Evolutionary conservation across 2,113 vertebrate species (phyloP).

Genomic region (Campylorhamphus procurvoides): DNA sequence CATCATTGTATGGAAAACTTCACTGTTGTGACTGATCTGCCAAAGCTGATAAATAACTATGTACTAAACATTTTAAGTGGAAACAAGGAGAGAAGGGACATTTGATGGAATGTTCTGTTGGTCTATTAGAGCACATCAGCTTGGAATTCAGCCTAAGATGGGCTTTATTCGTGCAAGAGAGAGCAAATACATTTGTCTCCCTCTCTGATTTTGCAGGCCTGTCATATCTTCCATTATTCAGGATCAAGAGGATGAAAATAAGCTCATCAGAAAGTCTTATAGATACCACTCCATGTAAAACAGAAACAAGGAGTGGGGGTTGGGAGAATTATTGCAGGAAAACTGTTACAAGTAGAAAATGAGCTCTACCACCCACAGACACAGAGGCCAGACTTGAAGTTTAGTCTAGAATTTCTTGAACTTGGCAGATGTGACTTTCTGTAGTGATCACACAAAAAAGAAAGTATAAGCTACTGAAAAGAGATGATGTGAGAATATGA

Average conservation of each 20-base stretch:
- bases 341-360: neutral
- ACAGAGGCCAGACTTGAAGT: neutral
- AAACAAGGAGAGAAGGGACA: neutral
- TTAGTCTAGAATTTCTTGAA: neutral
- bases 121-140: neutral
- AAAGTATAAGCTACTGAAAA: neutral
- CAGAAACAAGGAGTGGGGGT: accelerated
- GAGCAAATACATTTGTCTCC: neutral
- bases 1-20: neutral
- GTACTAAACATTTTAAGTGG: neutral
- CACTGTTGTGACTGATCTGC: neutral
- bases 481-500: accelerated
- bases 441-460: neutral
- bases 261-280: neutral
- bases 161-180: neutral
- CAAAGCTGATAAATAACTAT: neutral
- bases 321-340: neutral
- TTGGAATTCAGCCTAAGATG: neutral
- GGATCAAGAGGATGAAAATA: neutral
- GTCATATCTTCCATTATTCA: neutral
- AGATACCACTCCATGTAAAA: neutral
- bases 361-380: neutral
- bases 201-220: neutral
- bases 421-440: accelerated
- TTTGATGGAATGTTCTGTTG: neutral